phyloP scores from a whole-genome alignment of 2,113 vertebrate species.

The Albula glossodonta region DNA sequence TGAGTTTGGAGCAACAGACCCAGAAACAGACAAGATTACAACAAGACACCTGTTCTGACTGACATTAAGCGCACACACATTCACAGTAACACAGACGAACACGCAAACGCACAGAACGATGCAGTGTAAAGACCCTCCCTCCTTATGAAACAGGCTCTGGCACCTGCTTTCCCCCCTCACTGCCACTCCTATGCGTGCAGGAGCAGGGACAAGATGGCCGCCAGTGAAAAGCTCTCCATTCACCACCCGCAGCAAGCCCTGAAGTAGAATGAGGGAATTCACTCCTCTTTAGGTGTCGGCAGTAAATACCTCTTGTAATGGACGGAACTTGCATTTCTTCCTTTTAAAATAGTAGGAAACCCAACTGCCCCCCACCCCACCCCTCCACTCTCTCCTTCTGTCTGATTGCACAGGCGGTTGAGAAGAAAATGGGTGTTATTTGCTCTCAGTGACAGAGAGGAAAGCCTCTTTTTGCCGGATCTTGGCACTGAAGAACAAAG shows the following conservation, averaged over 20 bases:
- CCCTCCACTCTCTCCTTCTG: neutral
- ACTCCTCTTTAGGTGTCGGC: no score
- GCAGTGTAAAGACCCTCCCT: neutral
- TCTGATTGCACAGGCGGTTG: neutral
- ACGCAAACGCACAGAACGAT: neutral
- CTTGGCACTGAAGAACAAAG: neutral
- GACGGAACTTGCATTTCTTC: neutral
- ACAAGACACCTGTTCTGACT: no score
- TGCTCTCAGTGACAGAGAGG: neutral
- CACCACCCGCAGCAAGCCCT: neutral
- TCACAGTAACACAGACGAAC: neutral
- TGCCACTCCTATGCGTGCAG: neutral
- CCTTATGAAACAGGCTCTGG: neutral
- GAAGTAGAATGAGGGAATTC: neutral
- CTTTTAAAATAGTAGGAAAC: neutral
- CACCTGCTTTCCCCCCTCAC: neutral
- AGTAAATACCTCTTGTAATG: no score
- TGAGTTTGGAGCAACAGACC: no score
- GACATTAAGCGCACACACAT: neutral
- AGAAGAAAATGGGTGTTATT: conserved; percentile 1
- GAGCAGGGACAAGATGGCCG: conserved; percentile 22
- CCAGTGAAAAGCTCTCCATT: neutral
- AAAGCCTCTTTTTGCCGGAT: neutral
- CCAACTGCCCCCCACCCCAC: neutral
- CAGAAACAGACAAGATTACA: no score